Percentiles rank a stretch among this genome's conserved stretches.
These are phyloP conservation scores for Mus musculus DNA, from an alignment of 2,113 vertebrate species.

Conservation along the genomic window GRCm39 chr10:49682501-49683000, in stretches of 20 bases:
- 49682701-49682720: neutral
- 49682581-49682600: neutral
- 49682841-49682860: conserved; percentile 8
- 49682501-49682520: neutral
- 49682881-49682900: conserved; percentile 39
- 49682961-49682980: conserved; percentile 49
- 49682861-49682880: conserved; percentile 50
- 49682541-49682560: conserved; percentile 11
- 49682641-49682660: neutral
- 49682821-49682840: conserved; percentile 48
- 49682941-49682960: conserved; percentile 36
- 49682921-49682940: conserved; percentile 45
- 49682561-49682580: neutral
- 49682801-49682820: conserved; percentile 32
- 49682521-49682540: neutral
- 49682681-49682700: neutral
- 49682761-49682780: neutral
- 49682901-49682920: conserved; percentile 68
- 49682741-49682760: conserved; percentile 36
- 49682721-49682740: conserved; percentile 6
- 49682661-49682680: conserved; percentile 27
- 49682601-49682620: neutral
- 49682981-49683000: conserved; percentile 11
- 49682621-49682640: neutral
- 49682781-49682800: conserved; percentile 20